Base-by-base conservation (phyloP, 2,888 invertebrate genomes). In the Pasiphila rectangulata region DNA sequence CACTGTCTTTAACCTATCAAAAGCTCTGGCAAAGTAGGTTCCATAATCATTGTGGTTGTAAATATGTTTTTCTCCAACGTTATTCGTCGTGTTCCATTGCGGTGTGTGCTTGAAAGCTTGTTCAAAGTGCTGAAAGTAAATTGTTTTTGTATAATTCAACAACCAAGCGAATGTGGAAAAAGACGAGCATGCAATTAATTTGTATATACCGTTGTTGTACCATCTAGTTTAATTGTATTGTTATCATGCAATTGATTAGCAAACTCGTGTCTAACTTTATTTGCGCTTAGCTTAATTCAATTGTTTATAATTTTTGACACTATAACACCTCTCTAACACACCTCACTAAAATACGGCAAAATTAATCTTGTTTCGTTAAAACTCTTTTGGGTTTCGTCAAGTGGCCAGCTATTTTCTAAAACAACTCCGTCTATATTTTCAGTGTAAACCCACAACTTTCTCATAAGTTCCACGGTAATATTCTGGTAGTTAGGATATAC, bases 41-140 rank as follows among this genome's bases (percentile, higher is more conserved):
- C 92, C 93, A 57, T 93, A 94, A 36, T 79, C 67, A 58, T 91
- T 92, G 64, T 92, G 92, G 1, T 72, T 68, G 46, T 81, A 72
- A 1, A 90, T 61, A 64, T 91, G 76, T 36, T 49, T 62, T 7
- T 71, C 62, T 69, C 57, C 64, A 25, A 67, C 56, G 1, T 63
- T 51, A 13, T 72, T 65, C 4, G 56, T 70, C 1, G 83, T 65
- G 57, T 90, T 83, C 91, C 91, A 92, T 39, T 79, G 83, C 1
- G 91, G 79, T 1, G 91, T 90, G 17, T 71, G 46, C 2, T 83
- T 76, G 54, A 92, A 83, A 13, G 87, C 83, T 2, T 58, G 41
- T 63, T 83, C 72, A 15, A 91, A 79, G 50, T 72, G 56, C 87
- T 87, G 74, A 20, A 66, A 72, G 20, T 12, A 17, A 42, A 27